Conservation (phyloP, 2,113 vertebrate genomes). For the Excalfactoria chinensis region DNA sequence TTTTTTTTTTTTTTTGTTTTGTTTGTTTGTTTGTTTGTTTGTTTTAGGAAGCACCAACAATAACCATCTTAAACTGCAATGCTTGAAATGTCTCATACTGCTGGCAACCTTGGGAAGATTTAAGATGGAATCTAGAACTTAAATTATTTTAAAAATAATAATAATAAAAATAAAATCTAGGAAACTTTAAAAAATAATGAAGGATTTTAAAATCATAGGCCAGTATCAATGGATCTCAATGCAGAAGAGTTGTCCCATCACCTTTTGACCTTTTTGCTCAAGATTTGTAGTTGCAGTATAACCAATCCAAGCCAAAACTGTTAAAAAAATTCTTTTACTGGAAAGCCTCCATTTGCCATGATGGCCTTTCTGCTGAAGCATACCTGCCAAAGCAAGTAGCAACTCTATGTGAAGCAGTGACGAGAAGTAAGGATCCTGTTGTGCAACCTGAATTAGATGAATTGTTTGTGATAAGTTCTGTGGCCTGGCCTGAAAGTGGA, state of each 20-base stretch:
- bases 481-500: constrained; percentile 71
- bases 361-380: neutral
- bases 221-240: neutral
- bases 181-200: constrained; percentile 23
- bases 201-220: constrained; percentile 17
- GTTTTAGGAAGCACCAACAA: neutral
- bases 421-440: constrained; percentile 55
- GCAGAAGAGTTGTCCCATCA: constrained; percentile 11
- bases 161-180: neutral
- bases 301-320: neutral
- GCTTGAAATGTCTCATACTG: neutral
- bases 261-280: constrained; percentile 23
- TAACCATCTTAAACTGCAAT: neutral
- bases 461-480: constrained; percentile 67
- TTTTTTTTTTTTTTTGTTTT: neutral
- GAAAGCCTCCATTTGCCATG: neutral
- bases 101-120: neutral
- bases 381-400: neutral
- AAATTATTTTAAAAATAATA: neutral
- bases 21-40: no score
- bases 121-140: neutral
- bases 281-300: constrained; percentile 18
- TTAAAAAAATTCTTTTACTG: neutral
- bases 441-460: constrained; percentile 34
- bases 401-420: neutral